phyloP scores from a whole-genome alignment of 2,113 vertebrate species.

The Neolamprologus caudopunctatus region DNA sequence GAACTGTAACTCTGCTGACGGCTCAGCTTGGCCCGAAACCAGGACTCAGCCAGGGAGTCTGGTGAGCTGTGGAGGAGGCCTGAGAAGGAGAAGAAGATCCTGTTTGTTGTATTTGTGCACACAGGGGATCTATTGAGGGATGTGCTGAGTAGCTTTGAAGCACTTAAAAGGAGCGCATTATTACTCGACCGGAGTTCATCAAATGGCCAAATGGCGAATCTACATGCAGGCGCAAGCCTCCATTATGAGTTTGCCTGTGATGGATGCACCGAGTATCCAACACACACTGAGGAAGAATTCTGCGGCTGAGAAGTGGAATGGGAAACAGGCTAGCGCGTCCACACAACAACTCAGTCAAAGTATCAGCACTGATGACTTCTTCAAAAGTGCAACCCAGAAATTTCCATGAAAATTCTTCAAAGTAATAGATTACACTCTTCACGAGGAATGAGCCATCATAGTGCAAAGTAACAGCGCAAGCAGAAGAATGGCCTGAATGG shows the following conservation, averaged over 20 bases:
- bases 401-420: not conserved
- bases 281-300: not conserved
- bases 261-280: not conserved
- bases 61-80: conserved; percentile 66
- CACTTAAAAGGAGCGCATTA: not conserved
- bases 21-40: conserved; percentile 82
- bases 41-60: conserved; percentile 85
- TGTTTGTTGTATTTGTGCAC: conserved; percentile 8
- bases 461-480: not conserved
- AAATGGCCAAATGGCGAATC: not conserved
- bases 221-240: conserved; percentile 47
- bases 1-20: conserved; percentile 78
- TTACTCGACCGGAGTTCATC: not conserved
- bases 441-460: not conserved
- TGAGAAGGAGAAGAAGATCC: conserved; percentile 1
- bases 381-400: not conserved
- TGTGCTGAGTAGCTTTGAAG: not conserved
- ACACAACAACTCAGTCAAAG: not conserved
- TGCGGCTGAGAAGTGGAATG: conserved; percentile 10
- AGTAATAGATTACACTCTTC: not conserved
- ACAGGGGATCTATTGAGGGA: not conserved
- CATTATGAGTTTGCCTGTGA: not conserved
- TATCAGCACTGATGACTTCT: not conserved
- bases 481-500: not conserved
- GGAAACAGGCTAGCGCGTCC: not conserved